phyloP scores from a whole-genome alignment of 2,113 vertebrate genomes.

The Geococcyx californianus region DNA sequence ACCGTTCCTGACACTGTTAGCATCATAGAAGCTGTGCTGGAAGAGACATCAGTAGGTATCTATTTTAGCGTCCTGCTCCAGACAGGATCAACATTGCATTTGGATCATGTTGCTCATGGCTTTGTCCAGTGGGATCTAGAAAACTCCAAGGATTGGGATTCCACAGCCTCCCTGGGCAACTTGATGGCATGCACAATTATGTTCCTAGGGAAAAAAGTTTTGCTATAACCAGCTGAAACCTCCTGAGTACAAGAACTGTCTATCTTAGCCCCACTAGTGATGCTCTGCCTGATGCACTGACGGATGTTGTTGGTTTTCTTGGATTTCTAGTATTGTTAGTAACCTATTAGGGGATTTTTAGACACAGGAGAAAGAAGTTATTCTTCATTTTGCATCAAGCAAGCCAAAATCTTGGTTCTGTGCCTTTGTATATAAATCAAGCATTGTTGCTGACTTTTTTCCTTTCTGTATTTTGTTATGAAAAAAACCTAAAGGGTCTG shows the following conservation, averaged over 20 bases:
- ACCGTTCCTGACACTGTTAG: neutral
- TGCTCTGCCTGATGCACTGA: neutral
- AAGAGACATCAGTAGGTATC: neutral
- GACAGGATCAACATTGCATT: neutral
- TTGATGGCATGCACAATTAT: neutral
- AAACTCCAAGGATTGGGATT: neutral
- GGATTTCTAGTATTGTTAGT: neutral
- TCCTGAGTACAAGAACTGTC: neutral
- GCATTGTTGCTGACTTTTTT: neutral
- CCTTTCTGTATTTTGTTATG: neutral
- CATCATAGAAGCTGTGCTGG: neutral
- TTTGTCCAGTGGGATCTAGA: neutral
- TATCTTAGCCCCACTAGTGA: neutral
- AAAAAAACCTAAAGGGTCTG: neutral
- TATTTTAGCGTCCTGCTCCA: neutral
- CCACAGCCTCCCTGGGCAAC: neutral
- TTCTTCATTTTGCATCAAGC: neutral
- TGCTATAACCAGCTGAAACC: neutral
- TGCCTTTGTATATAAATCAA: neutral
- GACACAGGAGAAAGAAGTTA: neutral
- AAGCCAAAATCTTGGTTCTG: neutral
- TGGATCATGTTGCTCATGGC: neutral
- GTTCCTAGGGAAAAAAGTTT: neutral
- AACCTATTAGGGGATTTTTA: neutral
- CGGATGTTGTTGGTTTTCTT: neutral